Percentiles rank a stretch among this genome's conserved stretches.
Conservation (phyloP, 2,888 invertebrate species). For the Encarsia formosa region DNA sequence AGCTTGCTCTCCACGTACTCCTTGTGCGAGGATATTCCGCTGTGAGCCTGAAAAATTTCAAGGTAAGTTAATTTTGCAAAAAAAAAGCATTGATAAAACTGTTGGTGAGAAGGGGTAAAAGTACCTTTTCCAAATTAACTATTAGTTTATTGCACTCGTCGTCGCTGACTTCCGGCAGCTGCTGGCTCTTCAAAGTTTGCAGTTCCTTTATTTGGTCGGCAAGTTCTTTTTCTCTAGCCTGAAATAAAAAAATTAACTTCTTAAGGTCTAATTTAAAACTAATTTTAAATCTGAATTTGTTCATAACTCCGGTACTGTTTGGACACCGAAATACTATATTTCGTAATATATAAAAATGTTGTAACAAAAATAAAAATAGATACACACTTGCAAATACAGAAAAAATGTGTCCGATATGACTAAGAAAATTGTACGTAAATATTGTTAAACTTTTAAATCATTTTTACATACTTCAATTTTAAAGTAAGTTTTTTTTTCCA, state of each 20-base stretch:
- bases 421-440: too few relatives aligned
- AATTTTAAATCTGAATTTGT: background rate
- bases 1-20: slow-evolving; percentile 58
- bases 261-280: background rate
- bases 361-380: too few relatives aligned
- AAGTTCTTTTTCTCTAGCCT: slow-evolving; percentile 63
- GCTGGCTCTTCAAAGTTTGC: slow-evolving; percentile 50
- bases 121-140: slow-evolving; percentile 50
- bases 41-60: slow-evolving; percentile 48
- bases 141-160: slow-evolving; percentile 42
- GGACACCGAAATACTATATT: too few relatives aligned
- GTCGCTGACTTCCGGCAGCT: slow-evolving; percentile 38
- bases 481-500: too few relatives aligned
- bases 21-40: slow-evolving; percentile 55
- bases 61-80: too few relatives aligned
- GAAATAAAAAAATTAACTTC: slow-evolving; percentile 19
- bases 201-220: slow-evolving; percentile 53
- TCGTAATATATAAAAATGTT: too few relatives aligned
- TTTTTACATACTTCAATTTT: too few relatives aligned
- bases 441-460: too few relatives aligned
- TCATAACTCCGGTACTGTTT: too few relatives aligned
- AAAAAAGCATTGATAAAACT: too few relatives aligned
- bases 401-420: too few relatives aligned
- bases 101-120: background rate
- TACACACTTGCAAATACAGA: too few relatives aligned